Base-by-base conservation (phyloP, 2,797 vertebrate genomes). In the Enteromius anoplus region DNA sequence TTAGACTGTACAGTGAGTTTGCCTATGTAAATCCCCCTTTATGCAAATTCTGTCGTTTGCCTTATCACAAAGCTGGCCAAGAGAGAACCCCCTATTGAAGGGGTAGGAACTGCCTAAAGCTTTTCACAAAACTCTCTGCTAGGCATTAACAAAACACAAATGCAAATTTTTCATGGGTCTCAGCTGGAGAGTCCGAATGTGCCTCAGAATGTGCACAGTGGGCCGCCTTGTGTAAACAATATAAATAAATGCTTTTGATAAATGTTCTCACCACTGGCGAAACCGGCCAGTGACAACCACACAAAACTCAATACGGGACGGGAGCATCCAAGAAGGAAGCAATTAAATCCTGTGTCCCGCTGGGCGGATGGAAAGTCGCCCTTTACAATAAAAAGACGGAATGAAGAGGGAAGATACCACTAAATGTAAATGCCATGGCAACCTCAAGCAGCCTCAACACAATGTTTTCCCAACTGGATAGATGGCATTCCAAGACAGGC, bases 391-490 rank as follows among this genome's bases (percentile, higher is more conserved):
- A 87, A 81, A 37, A 84, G 84, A 82, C 75, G 75, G 82, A 73
- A 71, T 78, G 79, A 78, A 77, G 82, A 77, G 78, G 60, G 80
- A 83, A 75, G 83, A 84, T 76, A 79, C 49, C 53, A 81, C 66
- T 82, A 79, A 86, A 86, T 82, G 60, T 84, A 45, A 73, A 81
- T 84, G 53, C 75, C 86, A 87, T 87, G 84, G 82, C 79, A 86
- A 86, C 79, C 45, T 47, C 32, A 49, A 81, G 66, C 60, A 58
- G 55, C 14, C 21, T 69, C 23, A 2, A 72, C 26, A 55, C 81
- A 73, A 87, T 85, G 77, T 83, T 77, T 37, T 47, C 62, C 40
- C 37, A 37, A 62, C 26, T 72, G 40, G 68, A 78, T 70, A 19
- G 64, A 83, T 71, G 73, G 53, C 26, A 77, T 68, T 70, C 75